These are phyloP conservation scores for Corynorhinus townsendii DNA, from an alignment of 2,113 vertebrate species.

Conservation along the genomic window DNA sequence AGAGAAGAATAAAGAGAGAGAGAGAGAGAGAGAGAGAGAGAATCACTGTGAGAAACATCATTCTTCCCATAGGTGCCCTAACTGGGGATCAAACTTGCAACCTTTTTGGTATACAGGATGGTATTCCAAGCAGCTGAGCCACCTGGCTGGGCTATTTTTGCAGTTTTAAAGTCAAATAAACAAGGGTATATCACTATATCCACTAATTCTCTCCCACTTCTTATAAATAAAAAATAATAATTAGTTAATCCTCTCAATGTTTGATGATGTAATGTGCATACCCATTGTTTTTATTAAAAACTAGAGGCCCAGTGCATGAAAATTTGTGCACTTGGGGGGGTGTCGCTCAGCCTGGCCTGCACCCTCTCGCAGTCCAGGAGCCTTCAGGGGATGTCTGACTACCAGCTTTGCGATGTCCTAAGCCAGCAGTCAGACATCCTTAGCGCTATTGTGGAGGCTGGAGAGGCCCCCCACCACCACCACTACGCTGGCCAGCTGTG, in stretches of 20 bases:
- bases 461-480: no score
- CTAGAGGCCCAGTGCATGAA: no score
- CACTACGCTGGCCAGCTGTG: no score
- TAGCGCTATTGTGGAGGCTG: no score
- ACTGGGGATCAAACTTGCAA: not conserved
- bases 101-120: not conserved
- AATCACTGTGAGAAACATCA: not conserved
- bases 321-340: no score
- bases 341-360: no score
- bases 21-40: not conserved
- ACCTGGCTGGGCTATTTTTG: not conserved
- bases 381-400: no score
- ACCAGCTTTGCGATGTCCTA: no score
- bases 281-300: not conserved
- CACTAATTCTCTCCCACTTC: not conserved
- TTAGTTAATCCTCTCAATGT: not conserved
- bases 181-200: not conserved
- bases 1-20: not conserved
- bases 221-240: not conserved
- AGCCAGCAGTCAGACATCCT: no score
- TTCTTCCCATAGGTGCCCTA: not conserved
- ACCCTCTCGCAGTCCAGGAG: no score
- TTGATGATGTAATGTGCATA: not conserved
- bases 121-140: not conserved
- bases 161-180: constrained; percentile 3